Evolutionary conservation across 30 jellyfish, hydroid and myxozoan genomes (phyloP).

Genomic region (Cassiopea xamachana): DNA sequence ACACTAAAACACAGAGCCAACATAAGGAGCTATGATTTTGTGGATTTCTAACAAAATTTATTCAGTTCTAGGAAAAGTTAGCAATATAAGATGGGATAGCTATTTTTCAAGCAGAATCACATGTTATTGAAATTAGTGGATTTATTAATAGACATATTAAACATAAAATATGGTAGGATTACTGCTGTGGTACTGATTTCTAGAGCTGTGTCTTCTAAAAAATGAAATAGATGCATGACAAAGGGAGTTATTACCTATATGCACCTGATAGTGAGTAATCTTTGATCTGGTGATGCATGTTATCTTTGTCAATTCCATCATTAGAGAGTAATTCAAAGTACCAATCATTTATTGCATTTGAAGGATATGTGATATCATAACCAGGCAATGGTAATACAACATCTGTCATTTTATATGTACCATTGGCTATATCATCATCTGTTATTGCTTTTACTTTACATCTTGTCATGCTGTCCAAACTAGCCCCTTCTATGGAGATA

Average conservation of each 20-base stretch:
- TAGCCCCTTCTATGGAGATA: background rate
- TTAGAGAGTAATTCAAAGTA: slow-evolving; percentile 50
- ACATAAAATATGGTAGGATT: no score
- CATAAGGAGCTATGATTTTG: no score
- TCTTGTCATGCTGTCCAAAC: slow-evolving; percentile 40
- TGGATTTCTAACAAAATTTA: no score
- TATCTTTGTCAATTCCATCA: slow-evolving; percentile 76
- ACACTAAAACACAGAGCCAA: no score
- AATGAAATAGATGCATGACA: background rate
- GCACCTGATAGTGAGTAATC: slow-evolving; percentile 94
- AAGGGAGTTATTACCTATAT: slow-evolving; percentile 69
- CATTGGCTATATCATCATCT: slow-evolving; percentile 65
- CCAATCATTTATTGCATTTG: slow-evolving; percentile 32
- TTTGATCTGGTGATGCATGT: slow-evolving; percentile 77
- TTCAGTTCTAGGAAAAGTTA: no score
- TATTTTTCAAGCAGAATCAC: no score
- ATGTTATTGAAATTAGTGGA: no score
- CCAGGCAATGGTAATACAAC: slow-evolving; percentile 98
- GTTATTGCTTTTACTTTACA: slow-evolving; percentile 69
- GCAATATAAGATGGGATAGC: no score
- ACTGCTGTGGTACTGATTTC: no score
- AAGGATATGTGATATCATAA: slow-evolving; percentile 89
- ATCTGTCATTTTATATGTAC: slow-evolving; percentile 72
- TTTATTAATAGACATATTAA: no score
- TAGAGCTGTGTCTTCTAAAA: background rate